Evolutionary conservation across 2,113 vertebrate genomes (phyloP).

Genomic region (Mormyrus iriodes): DNA sequence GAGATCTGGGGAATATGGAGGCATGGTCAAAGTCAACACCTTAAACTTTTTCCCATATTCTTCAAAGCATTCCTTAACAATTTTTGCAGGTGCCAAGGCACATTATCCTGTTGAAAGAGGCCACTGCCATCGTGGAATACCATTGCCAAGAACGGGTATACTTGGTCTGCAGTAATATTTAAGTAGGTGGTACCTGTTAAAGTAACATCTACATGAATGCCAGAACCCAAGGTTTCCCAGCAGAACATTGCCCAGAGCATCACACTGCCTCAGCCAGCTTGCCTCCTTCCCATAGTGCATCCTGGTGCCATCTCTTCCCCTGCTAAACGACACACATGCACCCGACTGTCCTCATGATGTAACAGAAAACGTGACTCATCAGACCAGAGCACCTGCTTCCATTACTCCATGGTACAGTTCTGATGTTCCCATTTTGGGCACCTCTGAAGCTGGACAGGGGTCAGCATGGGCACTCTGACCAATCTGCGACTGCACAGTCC

Average conservation of each 20-base stretch:
- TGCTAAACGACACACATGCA: background rate
- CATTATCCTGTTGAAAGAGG: too few species aligned
- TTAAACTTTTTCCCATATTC: background rate
- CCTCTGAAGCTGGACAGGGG: background rate
- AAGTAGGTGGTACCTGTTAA: too few species aligned
- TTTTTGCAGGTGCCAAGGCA: too few species aligned
- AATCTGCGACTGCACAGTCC: background rate
- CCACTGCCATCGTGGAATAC: too few species aligned
- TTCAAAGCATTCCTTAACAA: too few species aligned
- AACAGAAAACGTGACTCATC: background rate
- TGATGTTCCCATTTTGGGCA: background rate
- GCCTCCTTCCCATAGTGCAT: background rate
- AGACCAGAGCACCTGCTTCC: background rate
- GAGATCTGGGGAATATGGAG: background rate
- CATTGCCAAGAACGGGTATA: too few species aligned
- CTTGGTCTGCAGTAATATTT: too few species aligned
- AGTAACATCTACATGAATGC: too few species aligned
- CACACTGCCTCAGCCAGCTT: background rate
- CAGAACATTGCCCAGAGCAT: too few species aligned
- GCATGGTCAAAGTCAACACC: background rate
- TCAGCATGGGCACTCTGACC: background rate
- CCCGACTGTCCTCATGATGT: background rate
- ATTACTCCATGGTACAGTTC: background rate
- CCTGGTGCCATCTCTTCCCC: background rate
- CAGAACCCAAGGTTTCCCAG: too few species aligned